These are phyloP conservation scores for Hydrolagus colliei DNA, from an alignment of 2,797 vertebrate species.

Conservation along the genomic window DNA sequence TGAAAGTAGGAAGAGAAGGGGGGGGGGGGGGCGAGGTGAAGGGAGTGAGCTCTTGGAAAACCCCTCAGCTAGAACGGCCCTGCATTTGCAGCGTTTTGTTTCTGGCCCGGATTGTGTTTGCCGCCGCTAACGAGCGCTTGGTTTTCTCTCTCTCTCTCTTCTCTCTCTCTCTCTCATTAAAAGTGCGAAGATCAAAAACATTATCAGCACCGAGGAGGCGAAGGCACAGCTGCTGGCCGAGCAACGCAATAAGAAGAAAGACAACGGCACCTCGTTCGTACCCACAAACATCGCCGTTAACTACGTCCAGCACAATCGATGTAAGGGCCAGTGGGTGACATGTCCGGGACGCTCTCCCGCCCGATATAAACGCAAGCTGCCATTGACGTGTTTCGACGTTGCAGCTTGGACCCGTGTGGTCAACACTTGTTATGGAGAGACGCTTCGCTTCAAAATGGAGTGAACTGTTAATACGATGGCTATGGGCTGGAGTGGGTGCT, in stretches of 20 bases:
- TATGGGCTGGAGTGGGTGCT: no score
- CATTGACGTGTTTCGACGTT: no score
- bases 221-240: conserved; percentile 89
- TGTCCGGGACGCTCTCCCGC: neutral
- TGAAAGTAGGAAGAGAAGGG: no score
- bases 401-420: neutral
- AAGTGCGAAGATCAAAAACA: conserved; percentile 97
- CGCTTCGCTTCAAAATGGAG: no score
- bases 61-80: no score
- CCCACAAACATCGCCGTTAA: conserved; percentile 97
- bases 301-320: conserved; percentile 95
- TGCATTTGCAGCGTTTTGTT: neutral
- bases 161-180: neutral
- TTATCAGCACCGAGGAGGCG: conserved; percentile 89
- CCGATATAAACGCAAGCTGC: no score
- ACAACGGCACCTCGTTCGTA: conserved; percentile 88
- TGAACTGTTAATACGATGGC: no score
- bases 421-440: neutral
- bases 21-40: no score
- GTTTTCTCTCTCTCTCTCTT: conserved; percentile 28
- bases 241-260: conserved; percentile 96
- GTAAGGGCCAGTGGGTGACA: conserved; percentile 53
- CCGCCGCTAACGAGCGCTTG: neutral
- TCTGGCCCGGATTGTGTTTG: neutral
- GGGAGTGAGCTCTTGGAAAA: no score